Percentiles rank a stretch among this genome's conserved stretches.
Conservation (phyloP, 2,113 vertebrate genomes). For the Hepsetus odoe region DNA sequence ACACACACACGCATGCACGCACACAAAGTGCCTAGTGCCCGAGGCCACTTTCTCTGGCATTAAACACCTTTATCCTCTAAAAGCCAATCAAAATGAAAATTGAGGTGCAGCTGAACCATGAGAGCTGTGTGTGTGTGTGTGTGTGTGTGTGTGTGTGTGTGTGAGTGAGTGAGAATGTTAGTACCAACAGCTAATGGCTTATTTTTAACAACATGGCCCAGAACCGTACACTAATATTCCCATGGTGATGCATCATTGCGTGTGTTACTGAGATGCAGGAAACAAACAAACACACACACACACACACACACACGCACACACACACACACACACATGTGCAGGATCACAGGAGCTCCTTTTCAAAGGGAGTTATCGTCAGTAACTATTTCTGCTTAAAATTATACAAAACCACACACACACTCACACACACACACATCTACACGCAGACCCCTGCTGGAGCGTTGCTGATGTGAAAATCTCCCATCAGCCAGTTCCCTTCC, state of each 20-base stretch:
- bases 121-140: constrained; percentile 42
- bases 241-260: constrained; percentile 65
- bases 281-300: constrained; percentile 36
- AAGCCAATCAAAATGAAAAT: constrained; percentile 75
- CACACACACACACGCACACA: constrained; percentile 37
- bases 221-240: constrained; percentile 65
- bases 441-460: not conserved
- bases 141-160: constrained; percentile 47
- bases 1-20: constrained; percentile 50
- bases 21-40: constrained; percentile 55
- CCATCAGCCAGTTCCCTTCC: constrained; percentile 44
- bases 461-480: constrained; percentile 57
- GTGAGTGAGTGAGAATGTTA: constrained; percentile 70
- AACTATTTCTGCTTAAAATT: not conserved
- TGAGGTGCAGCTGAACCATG: constrained; percentile 59
- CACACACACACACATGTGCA: constrained; percentile 31
- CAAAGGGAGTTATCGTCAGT: no score
- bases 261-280: constrained; percentile 44
- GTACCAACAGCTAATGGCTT: constrained; percentile 67
- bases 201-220: constrained; percentile 70
- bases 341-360: no score
- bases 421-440: constrained; percentile 9
- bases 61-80: constrained; percentile 77
- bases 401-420: constrained; percentile 39
- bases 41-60: constrained; percentile 70